phyloP scores from a whole-genome alignment of 2,888 invertebrate genomes.

The Machimus rusticus region DNA sequence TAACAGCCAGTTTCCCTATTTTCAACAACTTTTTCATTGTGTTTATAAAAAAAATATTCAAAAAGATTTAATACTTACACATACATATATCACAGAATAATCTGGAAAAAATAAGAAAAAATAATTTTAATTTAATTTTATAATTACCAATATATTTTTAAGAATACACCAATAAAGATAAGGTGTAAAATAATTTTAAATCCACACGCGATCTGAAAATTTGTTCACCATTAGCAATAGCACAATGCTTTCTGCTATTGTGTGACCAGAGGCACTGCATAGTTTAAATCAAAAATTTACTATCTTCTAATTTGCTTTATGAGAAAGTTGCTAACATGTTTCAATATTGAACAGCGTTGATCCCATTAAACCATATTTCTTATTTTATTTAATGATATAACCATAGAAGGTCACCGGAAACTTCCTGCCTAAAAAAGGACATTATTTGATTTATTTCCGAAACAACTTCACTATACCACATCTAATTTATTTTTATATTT shows the following conservation, averaged over 20 bases:
- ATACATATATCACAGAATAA: constrained; percentile 25
- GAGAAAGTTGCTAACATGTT: too few species aligned
- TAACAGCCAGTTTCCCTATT: too few species aligned
- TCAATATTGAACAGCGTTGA: too few species aligned
- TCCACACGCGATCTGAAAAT: not conserved
- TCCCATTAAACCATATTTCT: too few species aligned
- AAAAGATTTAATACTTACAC: constrained; percentile 11
- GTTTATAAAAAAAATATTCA: too few species aligned
- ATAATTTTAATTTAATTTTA: not conserved
- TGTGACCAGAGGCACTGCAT: not conserved
- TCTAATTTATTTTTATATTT: not conserved
- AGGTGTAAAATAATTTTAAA: not conserved
- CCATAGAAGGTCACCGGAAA: not conserved
- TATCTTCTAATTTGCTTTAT: not conserved
- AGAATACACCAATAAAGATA: not conserved
- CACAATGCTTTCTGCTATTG: not conserved
- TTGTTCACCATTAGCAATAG: not conserved
- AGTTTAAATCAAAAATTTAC: not conserved
- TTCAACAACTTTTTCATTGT: too few species aligned
- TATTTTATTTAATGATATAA: not conserved
- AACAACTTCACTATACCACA: too few species aligned
- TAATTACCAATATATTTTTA: too few species aligned
- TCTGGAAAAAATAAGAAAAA: not conserved
- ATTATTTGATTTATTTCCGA: too few species aligned
- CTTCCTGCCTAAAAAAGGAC: not conserved